A percentile compares a stretch with the other conserved stretches of the same genome.
Conservation (phyloP, 1,140 invertebrate genomes). For the Danaus melanippus region DNA sequence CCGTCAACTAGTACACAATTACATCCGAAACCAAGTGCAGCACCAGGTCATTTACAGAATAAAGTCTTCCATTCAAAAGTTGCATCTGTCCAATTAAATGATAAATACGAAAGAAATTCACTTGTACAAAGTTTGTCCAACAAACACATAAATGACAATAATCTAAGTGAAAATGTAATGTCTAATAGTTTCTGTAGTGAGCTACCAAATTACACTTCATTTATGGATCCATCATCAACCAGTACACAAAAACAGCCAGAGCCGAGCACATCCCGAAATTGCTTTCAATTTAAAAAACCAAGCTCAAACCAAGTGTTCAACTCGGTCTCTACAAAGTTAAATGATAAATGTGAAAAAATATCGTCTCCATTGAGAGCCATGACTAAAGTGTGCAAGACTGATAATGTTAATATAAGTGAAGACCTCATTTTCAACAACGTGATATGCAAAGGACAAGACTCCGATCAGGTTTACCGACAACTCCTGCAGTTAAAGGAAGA, state of each 20-base stretch:
- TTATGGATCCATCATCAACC: constrained; percentile 40
- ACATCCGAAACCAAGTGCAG: constrained; percentile 26
- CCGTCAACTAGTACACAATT: constrained; percentile 48
- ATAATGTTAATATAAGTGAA: constrained; percentile 27
- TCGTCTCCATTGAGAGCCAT: constrained; percentile 52
- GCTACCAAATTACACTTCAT: constrained; percentile 37
- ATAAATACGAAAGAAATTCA: too few relatives aligned
- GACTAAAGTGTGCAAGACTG: constrained; percentile 27
- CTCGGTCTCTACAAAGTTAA: constrained; percentile 37
- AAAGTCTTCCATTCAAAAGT: too few relatives aligned
- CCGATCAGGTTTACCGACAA: constrained; percentile 39
- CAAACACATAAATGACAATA: too few relatives aligned
- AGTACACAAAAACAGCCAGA: constrained; percentile 36
- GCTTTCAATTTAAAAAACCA: constrained; percentile 51
- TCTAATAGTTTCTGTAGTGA: too few relatives aligned
- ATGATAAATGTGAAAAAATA: constrained; percentile 45
- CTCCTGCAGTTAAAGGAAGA: constrained; percentile 50
- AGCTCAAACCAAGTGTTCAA: constrained; percentile 17
- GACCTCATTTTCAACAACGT: constrained; percentile 48
- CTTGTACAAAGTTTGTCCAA: too few relatives aligned
- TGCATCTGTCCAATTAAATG: too few relatives aligned
- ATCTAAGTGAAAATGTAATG: too few relatives aligned
- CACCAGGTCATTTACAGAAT: too few relatives aligned
- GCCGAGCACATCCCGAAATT: constrained; percentile 38
- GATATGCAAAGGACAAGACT: constrained; percentile 39